Conservation (phyloP, 2,113 vertebrate genomes). For the Cercopithecus mona region DNA sequence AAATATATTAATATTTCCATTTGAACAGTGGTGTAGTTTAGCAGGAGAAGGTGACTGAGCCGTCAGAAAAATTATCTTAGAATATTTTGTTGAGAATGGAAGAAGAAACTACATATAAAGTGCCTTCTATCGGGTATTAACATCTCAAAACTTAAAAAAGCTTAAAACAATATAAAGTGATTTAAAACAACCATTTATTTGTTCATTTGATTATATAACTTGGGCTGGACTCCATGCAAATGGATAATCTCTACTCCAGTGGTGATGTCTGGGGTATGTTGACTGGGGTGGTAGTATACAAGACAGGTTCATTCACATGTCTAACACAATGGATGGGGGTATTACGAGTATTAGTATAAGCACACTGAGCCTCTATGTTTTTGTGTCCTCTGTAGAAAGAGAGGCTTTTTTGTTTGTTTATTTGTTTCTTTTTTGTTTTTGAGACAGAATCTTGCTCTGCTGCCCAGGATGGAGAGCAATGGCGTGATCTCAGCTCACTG, state of each 20-base stretch:
- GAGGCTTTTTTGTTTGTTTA: neutral
- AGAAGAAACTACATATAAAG: neutral
- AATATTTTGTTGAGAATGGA: neutral
- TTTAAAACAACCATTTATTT: neutral
- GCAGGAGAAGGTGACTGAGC: neutral
- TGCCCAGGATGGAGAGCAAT: too few species aligned
- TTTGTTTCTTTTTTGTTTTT: too few species aligned
- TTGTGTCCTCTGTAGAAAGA: neutral
- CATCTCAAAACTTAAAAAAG: neutral
- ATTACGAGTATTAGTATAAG: neutral
- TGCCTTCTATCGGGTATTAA: neutral
- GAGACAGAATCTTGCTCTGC: too few species aligned
- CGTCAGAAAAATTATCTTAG: neutral
- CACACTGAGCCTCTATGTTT: neutral
- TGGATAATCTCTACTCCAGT: neutral
- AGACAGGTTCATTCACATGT: neutral
- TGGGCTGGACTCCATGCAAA: neutral
- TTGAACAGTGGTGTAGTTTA: neutral
- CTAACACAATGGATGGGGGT: neutral
- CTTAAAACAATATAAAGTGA: neutral
- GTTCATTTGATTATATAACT: neutral
- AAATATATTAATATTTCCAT: conserved; percentile 11
- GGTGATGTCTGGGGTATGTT: rapidly evolving
- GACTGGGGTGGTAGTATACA: neutral
- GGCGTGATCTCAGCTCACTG: too few species aligned